phyloP scores from a whole-genome alignment of 2,113 vertebrate species.

The Alexandromys fortis region DNA sequence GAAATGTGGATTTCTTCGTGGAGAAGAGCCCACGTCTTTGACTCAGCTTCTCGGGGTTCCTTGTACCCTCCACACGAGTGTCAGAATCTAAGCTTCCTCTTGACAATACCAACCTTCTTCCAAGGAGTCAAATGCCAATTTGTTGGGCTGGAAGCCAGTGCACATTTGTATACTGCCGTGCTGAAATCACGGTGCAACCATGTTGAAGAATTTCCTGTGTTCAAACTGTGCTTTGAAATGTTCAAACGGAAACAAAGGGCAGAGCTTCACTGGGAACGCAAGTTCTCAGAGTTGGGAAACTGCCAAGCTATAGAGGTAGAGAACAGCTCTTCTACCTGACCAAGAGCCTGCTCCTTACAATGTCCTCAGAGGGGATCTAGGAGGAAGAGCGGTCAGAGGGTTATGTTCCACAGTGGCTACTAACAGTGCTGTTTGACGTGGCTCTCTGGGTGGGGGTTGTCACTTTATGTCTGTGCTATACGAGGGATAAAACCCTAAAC shows the following conservation, averaged over 20 bases:
- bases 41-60: conserved; percentile 12
- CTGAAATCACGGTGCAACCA: conserved; percentile 50
- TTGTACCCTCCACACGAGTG: background rate
- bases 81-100: conserved; percentile 55
- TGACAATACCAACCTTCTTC: conserved; percentile 46
- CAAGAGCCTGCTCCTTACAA: background rate
- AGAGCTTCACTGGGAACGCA: conserved; percentile 37
- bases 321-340: background rate
- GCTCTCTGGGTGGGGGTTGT: background rate
- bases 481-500: background rate
- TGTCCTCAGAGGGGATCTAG: background rate
- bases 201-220: conserved; percentile 63
- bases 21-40: background rate
- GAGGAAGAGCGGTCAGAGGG: background rate
- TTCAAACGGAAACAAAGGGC: conserved; percentile 47
- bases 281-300: background rate
- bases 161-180: conserved; percentile 11
- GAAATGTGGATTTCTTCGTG: background rate
- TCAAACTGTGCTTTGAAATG: conserved; percentile 54
- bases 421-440: background rate
- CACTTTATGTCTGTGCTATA: background rate
- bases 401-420: background rate
- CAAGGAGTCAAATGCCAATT: conserved; percentile 59
- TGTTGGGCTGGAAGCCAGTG: conserved; percentile 40
- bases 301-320: background rate